Conservation (phyloP, 2,888 invertebrate genomes). For the Achlya flavicornis region DNA sequence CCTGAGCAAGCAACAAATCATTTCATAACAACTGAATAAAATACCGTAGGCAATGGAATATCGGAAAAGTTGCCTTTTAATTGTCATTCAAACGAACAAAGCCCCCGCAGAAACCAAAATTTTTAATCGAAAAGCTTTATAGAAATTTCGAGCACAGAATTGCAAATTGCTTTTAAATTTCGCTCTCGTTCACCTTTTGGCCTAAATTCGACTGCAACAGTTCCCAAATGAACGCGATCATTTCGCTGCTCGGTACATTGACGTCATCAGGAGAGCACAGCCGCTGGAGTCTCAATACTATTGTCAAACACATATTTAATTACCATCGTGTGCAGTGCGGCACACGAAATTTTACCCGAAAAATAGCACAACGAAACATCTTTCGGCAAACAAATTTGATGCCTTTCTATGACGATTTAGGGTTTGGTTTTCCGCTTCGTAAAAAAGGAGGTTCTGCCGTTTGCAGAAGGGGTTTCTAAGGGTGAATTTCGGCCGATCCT, state of each 20-base stretch:
- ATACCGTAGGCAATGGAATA: not conserved
- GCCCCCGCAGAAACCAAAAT: constrained; percentile 10
- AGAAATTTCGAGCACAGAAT: constrained; percentile 30
- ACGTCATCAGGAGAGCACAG: constrained; percentile 77
- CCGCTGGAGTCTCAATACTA: constrained; percentile 67
- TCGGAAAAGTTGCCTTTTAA: not conserved
- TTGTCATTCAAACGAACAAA: constrained; percentile 10
- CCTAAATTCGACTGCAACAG: constrained; percentile 40
- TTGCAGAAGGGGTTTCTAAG: constrained; percentile 33
- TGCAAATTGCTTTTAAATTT: constrained; percentile 33
- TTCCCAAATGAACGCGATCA: constrained; percentile 53
- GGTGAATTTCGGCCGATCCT: constrained; percentile 80
- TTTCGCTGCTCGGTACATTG: constrained; percentile 61
- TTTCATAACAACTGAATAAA: no score
- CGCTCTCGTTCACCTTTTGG: constrained; percentile 18
- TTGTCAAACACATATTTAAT: constrained; percentile 83
- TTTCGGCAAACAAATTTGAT: constrained; percentile 18
- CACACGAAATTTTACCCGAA: constrained; percentile 68
- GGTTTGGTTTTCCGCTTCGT: constrained; percentile 24
- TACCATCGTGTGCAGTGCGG: constrained; percentile 83
- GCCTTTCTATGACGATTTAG: constrained; percentile 21
- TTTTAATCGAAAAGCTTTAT: constrained; percentile 18
- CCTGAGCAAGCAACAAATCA: no score
- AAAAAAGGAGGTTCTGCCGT: constrained; percentile 39
- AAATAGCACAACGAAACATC: constrained; percentile 27